phyloP scores from a whole-genome alignment of 2,888 invertebrate species.

The Macaria notata region DNA sequence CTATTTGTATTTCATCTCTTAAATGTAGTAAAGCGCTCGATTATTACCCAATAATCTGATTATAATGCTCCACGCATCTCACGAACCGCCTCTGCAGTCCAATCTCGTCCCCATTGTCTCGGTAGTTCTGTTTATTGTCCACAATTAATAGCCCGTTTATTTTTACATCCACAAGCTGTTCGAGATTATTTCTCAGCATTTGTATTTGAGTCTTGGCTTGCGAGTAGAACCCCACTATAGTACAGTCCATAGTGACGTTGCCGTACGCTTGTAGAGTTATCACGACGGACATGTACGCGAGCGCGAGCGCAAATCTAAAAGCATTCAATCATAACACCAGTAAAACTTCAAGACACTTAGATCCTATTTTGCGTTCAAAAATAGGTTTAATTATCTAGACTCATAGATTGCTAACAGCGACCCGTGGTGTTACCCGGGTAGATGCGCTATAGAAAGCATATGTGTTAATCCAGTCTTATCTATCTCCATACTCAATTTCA shows the following conservation, averaged over 20 bases:
- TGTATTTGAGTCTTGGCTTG: conserved; percentile 62
- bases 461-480: too few relatives aligned
- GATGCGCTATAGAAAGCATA: too few relatives aligned
- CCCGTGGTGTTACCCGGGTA: too few relatives aligned
- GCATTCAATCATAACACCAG: conserved; percentile 10
- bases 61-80: conserved; percentile 55
- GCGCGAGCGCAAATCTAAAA: conserved; percentile 58
- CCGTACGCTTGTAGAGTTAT: conserved; percentile 61
- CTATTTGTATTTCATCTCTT: too few relatives aligned
- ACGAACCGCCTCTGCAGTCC: conserved; percentile 50
- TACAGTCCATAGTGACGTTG: conserved; percentile 67
- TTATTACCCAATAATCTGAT: conserved; percentile 43
- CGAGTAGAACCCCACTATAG: conserved; percentile 61
- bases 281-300: conserved; percentile 51
- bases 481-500: too few relatives aligned
- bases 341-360: conserved; percentile 15
- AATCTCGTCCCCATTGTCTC: conserved; percentile 36
- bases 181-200: conserved; percentile 58
- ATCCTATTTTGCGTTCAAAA: too few relatives aligned
- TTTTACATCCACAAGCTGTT: conserved; percentile 46
- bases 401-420: too few relatives aligned
- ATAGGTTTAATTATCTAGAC: too few relatives aligned
- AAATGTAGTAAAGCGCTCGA: conserved; percentile 1
- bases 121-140: conserved; percentile 31
- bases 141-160: conserved; percentile 20